Conservation (phyloP, 1,140 invertebrate genomes). For the Neotoxoptera formosana region DNA sequence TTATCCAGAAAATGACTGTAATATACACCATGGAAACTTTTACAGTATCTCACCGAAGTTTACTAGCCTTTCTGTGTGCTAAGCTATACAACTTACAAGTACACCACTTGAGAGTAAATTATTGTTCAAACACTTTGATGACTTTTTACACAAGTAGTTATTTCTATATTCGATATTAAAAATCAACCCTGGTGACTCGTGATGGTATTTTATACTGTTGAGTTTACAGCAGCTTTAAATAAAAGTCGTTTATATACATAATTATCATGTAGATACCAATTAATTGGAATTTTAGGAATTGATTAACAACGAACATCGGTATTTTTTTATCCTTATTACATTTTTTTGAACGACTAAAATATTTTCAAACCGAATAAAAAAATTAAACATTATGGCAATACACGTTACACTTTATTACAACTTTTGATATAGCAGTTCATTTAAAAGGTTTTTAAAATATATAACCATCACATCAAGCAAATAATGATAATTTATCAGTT, state of each 20-base stretch:
- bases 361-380: neutral
- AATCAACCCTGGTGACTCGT: neutral
- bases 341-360: neutral
- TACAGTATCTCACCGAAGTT: neutral
- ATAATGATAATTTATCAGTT: neutral
- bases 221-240: neutral
- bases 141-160: constrained; percentile 21
- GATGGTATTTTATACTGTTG: neutral
- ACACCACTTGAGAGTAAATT: neutral
- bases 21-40: constrained; percentile 9
- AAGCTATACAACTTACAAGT: neutral
- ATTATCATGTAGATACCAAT: neutral
- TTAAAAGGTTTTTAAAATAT: neutral
- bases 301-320: neutral
- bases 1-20: neutral
- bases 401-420: neutral
- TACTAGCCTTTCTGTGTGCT: neutral
- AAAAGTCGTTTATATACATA: neutral
- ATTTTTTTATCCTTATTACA: neutral
- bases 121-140: constrained; percentile 27
- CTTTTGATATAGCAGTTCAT: neutral
- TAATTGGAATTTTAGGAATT: neutral
- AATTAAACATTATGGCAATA: no score
- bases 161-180: neutral
- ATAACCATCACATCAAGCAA: neutral